These are phyloP conservation scores for Drosophila anomalata DNA, from an alignment of 2,888 invertebrate genomes.

Conservation along the genomic window DNA sequence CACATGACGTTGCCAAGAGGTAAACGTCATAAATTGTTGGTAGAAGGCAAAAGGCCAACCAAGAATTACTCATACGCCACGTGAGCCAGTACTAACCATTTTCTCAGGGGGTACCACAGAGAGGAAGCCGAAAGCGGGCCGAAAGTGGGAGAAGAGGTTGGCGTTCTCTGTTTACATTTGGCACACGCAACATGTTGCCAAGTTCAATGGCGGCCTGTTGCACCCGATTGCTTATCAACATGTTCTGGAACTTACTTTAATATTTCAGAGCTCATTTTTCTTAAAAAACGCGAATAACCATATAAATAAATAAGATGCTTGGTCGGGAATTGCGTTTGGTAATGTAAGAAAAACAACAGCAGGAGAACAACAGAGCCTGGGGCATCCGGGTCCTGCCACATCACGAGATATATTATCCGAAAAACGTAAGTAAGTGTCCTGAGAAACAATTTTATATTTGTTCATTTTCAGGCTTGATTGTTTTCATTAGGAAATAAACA, in stretches of 20 bases:
- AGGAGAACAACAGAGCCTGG: not conserved
- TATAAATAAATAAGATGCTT: slow-evolving; percentile 49
- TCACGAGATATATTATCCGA: not conserved
- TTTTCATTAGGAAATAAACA: slow-evolving; percentile 18
- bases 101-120: slow-evolving; percentile 16
- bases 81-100: slow-evolving; percentile 26
- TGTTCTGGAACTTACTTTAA: slow-evolving; percentile 6
- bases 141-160: not conserved
- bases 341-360: slow-evolving; percentile 57
- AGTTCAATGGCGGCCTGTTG: slow-evolving; percentile 17
- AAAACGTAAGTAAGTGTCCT: not conserved
- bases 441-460: slow-evolving; percentile 3
- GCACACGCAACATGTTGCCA: slow-evolving; percentile 29
- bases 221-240: slow-evolving; percentile 10
- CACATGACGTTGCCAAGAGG: slow-evolving; percentile 12
- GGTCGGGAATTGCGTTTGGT: slow-evolving; percentile 20
- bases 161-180: slow-evolving; percentile 40
- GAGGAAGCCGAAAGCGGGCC: not conserved
- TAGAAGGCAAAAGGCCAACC: not conserved
- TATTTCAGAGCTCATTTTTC: slow-evolving; percentile 46
- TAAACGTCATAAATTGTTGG: slow-evolving; percentile 39
- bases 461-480: slow-evolving; percentile 8
- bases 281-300: slow-evolving; percentile 35
- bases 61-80: slow-evolving; percentile 16
- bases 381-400: slow-evolving; percentile 7